A percentile compares a stretch with the other conserved stretches of the same genome.
Evolutionary conservation across 1,140 invertebrate species (phyloP).

Genomic region (Neuroterus valhalla): DNA sequence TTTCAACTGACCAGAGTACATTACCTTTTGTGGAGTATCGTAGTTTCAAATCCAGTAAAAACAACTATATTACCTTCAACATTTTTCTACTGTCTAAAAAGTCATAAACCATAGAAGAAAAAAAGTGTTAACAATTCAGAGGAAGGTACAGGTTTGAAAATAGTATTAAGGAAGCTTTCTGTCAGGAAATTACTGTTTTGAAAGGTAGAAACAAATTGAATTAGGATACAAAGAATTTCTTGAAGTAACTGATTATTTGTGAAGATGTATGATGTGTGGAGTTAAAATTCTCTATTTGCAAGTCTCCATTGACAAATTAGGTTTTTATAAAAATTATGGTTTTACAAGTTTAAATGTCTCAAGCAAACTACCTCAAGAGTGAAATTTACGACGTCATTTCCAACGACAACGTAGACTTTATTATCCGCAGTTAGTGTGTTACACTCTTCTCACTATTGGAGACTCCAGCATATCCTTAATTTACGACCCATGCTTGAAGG

Average conservation of each 20-base stretch:
- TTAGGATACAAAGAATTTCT: too few species aligned
- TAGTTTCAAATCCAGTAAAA: too few species aligned
- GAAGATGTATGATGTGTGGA: too few species aligned
- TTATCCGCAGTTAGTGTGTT: constrained; percentile 41
- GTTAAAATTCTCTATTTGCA: too few species aligned
- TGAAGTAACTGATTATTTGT: too few species aligned
- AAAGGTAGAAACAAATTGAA: too few species aligned
- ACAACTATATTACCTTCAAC: too few species aligned
- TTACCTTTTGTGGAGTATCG: background rate
- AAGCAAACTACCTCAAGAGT: constrained; percentile 37
- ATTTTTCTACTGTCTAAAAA: background rate
- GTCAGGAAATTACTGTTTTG: too few species aligned
- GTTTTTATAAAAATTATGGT: constrained; percentile 38
- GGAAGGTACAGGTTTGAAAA: too few species aligned
- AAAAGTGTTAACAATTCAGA: background rate
- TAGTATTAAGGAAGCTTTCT: too few species aligned
- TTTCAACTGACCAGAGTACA: background rate
- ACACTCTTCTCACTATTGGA: constrained; percentile 41
- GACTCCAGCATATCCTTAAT: constrained; percentile 48
- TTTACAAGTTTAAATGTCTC: background rate
- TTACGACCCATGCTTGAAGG: constrained; percentile 40
- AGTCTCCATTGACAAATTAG: constrained; percentile 9
- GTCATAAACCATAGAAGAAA: background rate
- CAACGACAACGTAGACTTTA: constrained; percentile 46
- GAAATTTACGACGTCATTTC: constrained; percentile 50